Conservation (phyloP, 2,797 vertebrate species). For the Iguana delicatissima region DNA sequence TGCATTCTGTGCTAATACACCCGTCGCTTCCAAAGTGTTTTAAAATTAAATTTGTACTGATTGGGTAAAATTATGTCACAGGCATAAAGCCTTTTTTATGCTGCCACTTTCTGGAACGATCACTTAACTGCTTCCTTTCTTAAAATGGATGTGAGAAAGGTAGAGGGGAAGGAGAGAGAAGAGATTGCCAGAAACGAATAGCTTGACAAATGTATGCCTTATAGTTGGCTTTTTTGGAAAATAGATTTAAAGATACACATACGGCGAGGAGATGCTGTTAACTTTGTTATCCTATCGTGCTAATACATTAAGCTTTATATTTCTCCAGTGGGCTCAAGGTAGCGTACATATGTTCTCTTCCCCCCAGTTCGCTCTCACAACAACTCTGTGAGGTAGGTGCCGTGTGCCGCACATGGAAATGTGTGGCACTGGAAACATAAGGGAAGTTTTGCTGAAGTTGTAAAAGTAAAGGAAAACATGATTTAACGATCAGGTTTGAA, state of each 20-base stretch:
- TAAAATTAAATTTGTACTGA: slow-evolving; percentile 83
- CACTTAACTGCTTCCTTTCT: slow-evolving; percentile 75
- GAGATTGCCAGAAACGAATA: slow-evolving; percentile 58
- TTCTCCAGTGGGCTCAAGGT: no score
- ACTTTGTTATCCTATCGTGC: no score
- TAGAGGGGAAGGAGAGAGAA: slow-evolving; percentile 30
- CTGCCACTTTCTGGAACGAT: slow-evolving; percentile 72
- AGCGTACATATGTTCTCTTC: no score
- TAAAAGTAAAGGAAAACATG: not conserved
- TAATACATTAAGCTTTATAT: no score
- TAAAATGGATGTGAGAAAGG: slow-evolving; percentile 49
- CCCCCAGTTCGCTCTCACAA: no score
- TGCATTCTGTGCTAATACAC: slow-evolving; percentile 75
- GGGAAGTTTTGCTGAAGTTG: not conserved
- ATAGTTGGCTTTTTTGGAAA: not conserved
- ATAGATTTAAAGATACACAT: not conserved
- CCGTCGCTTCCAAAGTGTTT: slow-evolving; percentile 78
- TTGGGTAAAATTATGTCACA: slow-evolving; percentile 75
- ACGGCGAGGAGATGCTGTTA: not conserved
- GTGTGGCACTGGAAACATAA: not conserved
- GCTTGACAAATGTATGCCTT: slow-evolving; percentile 54
- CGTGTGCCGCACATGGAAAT: not conserved
- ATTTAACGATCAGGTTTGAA: not conserved
- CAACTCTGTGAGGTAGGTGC: not conserved
- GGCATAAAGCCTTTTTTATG: slow-evolving; percentile 66